Base-by-base conservation (phyloP, 2,113 vertebrate genomes). In the Forbesichthys agassizii region DNA sequence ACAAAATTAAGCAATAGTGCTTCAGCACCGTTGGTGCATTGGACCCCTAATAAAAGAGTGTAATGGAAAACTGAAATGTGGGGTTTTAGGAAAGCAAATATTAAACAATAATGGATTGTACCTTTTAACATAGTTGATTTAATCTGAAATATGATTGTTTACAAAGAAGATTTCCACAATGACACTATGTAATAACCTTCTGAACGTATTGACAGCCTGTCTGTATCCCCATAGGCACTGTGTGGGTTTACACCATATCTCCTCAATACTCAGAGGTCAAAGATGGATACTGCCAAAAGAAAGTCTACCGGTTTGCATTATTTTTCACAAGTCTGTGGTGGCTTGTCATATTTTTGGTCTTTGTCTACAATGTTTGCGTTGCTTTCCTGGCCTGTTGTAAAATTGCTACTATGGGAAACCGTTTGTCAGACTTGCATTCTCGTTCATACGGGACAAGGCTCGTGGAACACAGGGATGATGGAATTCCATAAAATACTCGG, bases 231-330 rank as follows among this genome's bases (percentile, higher is more conserved):
- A 10, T 48, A 90, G 89, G 88, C 13, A 62, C 60, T 0, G 6
- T 0, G 47, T 90, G 88, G 88, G 53, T 89, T 61, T 90, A 87
- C 58, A 14, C 72, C 3, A n/a, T 86, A 1, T 85, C 85, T 61
- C 76, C 84, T 68, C 85, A 61, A 68, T 87, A 86, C 81, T 18
- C 27, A 42, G 42, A 53, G 27, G 79, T 27, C 18, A 8, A 3
- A 0, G 1, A 4, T 36, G 33, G 0, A 1, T 84, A 77, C 78
- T 90, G 89, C 66, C 64, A 86, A 48, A 85, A 33, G 73, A 77
- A 14, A 3, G 69, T 69, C 70, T 90, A 84, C 69, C 58, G 46
- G 72, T 86, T 89, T 64, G 86, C 89, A 0, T 88, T 90, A 9
- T 9, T 53, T 8, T 0, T 89, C 73, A 87, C 75, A 51, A 88